phyloP scores from a whole-genome alignment of 2,888 invertebrate species.

The Emmelina monodactyla region DNA sequence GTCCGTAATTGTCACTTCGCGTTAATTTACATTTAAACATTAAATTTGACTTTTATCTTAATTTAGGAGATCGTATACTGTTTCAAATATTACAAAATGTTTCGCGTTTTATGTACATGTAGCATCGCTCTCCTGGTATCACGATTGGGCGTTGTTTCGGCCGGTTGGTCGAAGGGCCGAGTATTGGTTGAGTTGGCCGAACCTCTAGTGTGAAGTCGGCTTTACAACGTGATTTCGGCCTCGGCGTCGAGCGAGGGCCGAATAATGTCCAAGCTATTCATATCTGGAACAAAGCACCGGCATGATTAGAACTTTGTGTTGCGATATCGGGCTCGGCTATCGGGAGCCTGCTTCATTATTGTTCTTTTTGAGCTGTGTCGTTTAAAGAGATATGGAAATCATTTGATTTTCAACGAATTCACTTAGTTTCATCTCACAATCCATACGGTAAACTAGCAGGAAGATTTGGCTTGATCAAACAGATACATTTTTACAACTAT shows the following conservation, averaged over 20 bases:
- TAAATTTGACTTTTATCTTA: conserved; percentile 66
- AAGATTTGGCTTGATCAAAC: too few species aligned
- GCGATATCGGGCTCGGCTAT: too few species aligned
- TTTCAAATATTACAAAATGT: conserved; percentile 67
- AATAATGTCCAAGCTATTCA: conserved; percentile 47
- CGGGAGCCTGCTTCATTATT: too few species aligned
- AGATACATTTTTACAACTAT: too few species aligned
- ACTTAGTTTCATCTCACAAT: too few species aligned
- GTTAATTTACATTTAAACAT: conserved; percentile 49
- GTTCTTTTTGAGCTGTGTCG: too few species aligned
- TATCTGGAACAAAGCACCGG: conserved; percentile 35
- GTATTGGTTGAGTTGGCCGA: conserved; percentile 10
- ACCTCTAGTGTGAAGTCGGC: conserved; percentile 13
- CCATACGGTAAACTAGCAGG: too few species aligned
- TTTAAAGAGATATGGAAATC: too few species aligned
- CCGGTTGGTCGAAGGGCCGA: background rate
- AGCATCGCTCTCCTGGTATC: conserved; percentile 59
- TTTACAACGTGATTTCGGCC: conserved; percentile 15
- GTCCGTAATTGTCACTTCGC: conserved; percentile 47
- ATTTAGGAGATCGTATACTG: conserved; percentile 67
- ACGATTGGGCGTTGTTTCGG: conserved; percentile 20
- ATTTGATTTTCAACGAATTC: too few species aligned
- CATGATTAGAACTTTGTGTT: conserved; percentile 17
- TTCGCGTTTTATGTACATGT: conserved; percentile 57
- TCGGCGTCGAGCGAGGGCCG: conserved; percentile 26